Evolutionary conservation across 1,140 invertebrate species (phyloP).

Genomic region (Drosophila micromelanica): DNA sequence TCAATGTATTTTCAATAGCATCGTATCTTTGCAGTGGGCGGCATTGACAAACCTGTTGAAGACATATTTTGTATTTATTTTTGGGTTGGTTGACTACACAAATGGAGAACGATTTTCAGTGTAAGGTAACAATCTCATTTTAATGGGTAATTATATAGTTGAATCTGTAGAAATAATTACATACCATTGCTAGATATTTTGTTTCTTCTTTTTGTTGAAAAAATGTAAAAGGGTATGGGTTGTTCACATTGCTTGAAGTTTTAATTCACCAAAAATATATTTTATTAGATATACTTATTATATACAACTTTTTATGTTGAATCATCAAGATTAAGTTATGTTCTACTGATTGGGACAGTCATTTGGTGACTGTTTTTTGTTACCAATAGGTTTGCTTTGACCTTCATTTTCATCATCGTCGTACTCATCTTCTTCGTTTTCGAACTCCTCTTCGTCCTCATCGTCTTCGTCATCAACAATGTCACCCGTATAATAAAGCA

Average conservation of each 20-base stretch:
- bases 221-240: neutral
- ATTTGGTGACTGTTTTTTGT: conserved; percentile 76
- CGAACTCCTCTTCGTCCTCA: conserved; percentile 85
- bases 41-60: no score
- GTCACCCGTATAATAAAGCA: conserved; percentile 97
- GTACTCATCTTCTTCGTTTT: conserved; percentile 83
- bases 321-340: conserved; percentile 17
- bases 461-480: conserved; percentile 91
- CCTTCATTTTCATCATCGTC: conserved; percentile 51
- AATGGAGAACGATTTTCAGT: no score
- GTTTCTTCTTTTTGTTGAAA: no score
- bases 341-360: conserved; percentile 81
- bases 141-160: no score
- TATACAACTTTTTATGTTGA: conserved; percentile 39
- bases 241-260: conserved; percentile 32
- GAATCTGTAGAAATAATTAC: no score
- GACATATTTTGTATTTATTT: no score
- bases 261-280: conserved; percentile 79
- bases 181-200: no score
- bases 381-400: conserved; percentile 45
- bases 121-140: no score
- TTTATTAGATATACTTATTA: conserved; percentile 71
- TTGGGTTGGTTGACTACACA: no score
- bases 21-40: no score
- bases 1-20: no score